A percentile compares a stretch with the other conserved stretches of the same genome.
Conservation (phyloP, 2,113 vertebrate species). For the Cygnus atratus region DNA sequence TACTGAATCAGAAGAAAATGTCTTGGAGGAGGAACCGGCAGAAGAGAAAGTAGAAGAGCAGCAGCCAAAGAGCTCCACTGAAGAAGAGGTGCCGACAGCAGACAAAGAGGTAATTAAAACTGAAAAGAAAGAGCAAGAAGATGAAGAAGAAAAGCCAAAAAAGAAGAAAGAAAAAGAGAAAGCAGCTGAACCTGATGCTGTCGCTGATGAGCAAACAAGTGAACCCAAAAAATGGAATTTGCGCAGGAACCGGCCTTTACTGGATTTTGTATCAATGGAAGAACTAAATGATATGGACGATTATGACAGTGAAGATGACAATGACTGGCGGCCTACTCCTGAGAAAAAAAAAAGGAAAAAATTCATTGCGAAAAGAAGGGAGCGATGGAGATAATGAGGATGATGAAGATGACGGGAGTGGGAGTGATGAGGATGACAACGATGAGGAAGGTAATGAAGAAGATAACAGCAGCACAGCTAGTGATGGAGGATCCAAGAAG, state of each 20-base stretch:
- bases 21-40: constrained; percentile 80
- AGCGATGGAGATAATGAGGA: constrained; percentile 85
- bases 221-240: constrained; percentile 99
- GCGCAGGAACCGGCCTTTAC: constrained; percentile 89
- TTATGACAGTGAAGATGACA: constrained; percentile 98
- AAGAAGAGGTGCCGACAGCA: constrained; percentile 72
- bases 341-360: constrained; percentile 88
- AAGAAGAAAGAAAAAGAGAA: constrained; percentile 85
- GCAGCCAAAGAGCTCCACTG: constrained; percentile 74
- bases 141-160: constrained; percentile 76
- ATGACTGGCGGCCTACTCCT: constrained; percentile 92
- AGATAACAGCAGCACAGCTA: constrained; percentile 83
- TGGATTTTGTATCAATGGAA: constrained; percentile 97
- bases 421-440: constrained; percentile 82
- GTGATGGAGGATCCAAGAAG: constrained; percentile 87
- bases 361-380: constrained; percentile 80
- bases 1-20: constrained; percentile 88
- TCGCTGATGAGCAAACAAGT: constrained; percentile 80
- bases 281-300: constrained; percentile 98
- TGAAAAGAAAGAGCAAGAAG: constrained; percentile 82
- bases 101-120: constrained; percentile 84
- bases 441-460: constrained; percentile 81
- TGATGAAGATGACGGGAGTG: constrained; percentile 82
- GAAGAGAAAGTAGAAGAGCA: constrained; percentile 75
- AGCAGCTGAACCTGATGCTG: constrained; percentile 70